A percentile compares a stretch with the other conserved stretches of the same genome.
Evolutionary conservation across 2,888 invertebrate species (phyloP).

Genomic region (Dryobotodes eremita): DNA sequence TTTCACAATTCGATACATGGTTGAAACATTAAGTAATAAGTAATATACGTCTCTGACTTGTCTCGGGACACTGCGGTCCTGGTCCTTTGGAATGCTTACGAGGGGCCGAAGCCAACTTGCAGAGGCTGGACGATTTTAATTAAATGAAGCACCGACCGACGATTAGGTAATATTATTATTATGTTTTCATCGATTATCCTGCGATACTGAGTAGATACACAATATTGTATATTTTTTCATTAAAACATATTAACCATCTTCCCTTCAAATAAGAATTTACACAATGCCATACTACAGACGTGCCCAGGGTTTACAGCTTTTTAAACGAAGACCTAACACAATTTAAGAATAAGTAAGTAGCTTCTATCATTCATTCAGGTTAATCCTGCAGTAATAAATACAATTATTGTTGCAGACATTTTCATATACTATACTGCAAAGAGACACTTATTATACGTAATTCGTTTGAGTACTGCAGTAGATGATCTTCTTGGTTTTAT

Average conservation of each 20-base stretch:
- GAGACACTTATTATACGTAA: background rate
- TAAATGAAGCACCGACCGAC: no score
- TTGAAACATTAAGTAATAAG: background rate
- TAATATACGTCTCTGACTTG: no score
- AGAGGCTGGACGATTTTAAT: no score
- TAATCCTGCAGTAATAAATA: constrained; percentile 21
- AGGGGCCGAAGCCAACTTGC: no score
- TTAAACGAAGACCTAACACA: constrained; percentile 23
- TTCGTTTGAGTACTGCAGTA: background rate
- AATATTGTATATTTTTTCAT: background rate
- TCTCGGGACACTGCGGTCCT: no score
- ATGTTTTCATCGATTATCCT: no score
- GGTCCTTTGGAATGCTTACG: no score
- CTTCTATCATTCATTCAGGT: constrained; percentile 18
- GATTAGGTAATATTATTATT: no score
- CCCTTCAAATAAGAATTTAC: background rate
- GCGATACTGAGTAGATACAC: background rate
- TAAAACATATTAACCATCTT: background rate
- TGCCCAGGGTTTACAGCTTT: background rate
- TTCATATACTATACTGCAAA: constrained; percentile 12
- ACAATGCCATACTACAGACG: background rate
- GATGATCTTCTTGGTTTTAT: background rate
- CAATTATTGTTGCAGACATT: constrained; percentile 19
- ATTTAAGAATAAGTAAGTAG: background rate
- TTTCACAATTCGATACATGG: no score